Evolutionary conservation across 2,797 vertebrate species (phyloP), one percentile per base, ranked within the genome.

Genomic region (Menidia menidia): DNA sequence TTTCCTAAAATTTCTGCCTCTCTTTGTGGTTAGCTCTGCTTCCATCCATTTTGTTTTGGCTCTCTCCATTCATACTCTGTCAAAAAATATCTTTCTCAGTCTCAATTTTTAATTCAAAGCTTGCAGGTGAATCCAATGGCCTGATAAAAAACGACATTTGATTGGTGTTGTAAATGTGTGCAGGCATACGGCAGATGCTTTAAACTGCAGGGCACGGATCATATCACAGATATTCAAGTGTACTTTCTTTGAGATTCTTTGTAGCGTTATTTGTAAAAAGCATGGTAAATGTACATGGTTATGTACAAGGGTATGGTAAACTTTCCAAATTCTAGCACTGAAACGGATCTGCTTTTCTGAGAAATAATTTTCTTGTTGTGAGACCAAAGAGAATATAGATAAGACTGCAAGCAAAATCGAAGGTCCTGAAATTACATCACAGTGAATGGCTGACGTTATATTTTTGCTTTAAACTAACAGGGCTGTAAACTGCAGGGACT

Each of bases 301-400:
- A 72, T 25, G 60, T 35, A 14, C 16, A 4, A n/a, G 44, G 9
- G 18, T 15, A 67, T 42, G 73, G 42, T 70, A 18, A 32, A 77
- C 71, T 77, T 72, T 64, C 0, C 4, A 51, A 79, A 81, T 15
- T 77, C n/a, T 33, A 60, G 33, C 56, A 33, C 53, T 25, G 32
- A n/a, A 76, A 44, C 51, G 77, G 82, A 86, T 88, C 74, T 12
- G 6, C 45, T 84, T 43, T 77, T 73, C 61, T 69, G 73, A 75
- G 12, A 81, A 71, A 73, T 33, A 39, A 16, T 62, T 10, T 64
- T 68, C n/a, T 15, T 39, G 58, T 54, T 2, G 4, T 77, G 50
- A 77, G 54, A 78, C 39, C 60, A 48, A 53, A 75, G 33, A 57
- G 35, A 71, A 68, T 54, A 15, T 4, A 78, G 33, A 73, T 30